Evolutionary conservation across 2,888 invertebrate species (phyloP).

Genomic region (Leptinotarsa rubiginosa): DNA sequence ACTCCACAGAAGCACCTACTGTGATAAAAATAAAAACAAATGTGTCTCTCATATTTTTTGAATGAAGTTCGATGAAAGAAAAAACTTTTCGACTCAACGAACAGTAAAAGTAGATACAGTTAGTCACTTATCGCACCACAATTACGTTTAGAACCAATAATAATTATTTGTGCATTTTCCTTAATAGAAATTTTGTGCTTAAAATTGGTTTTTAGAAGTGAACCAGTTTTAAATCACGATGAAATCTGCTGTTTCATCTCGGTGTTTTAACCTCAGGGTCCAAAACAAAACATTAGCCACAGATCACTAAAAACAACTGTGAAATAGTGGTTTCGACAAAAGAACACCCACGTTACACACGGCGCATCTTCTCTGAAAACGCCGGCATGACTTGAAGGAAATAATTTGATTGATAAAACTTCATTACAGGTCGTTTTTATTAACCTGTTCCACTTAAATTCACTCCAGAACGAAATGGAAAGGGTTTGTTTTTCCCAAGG

Average conservation of each 20-base stretch:
- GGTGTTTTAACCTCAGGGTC: slow-evolving; percentile 35
- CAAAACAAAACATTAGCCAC: slow-evolving; percentile 54
- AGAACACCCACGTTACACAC: slow-evolving; percentile 55
- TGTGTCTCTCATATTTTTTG: too few relatives aligned
- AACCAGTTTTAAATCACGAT: slow-evolving; percentile 28
- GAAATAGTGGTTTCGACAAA: slow-evolving; percentile 54
- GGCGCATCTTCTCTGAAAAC: slow-evolving; percentile 46
- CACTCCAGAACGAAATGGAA: slow-evolving; percentile 48
- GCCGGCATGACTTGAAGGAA: slow-evolving; percentile 58
- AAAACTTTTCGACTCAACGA: not conserved
- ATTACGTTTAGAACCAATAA: not conserved
- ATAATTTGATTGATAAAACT: slow-evolving; percentile 62
- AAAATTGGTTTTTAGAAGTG: slow-evolving; percentile 32
- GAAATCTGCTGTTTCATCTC: slow-evolving; percentile 43
- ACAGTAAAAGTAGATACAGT: not conserved
- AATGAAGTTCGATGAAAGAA: too few relatives aligned
- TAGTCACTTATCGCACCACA: not conserved
- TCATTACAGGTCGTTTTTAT: slow-evolving; percentile 53
- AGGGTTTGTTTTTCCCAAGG: slow-evolving; percentile 47
- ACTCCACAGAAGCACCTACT: too few relatives aligned
- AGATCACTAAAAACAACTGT: slow-evolving; percentile 57
- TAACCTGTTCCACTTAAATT: slow-evolving; percentile 49
- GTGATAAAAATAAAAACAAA: too few relatives aligned
- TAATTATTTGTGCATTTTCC: not conserved
- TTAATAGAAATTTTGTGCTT: not conserved